Conservation (phyloP, 2,113 vertebrate genomes). For the Sylvilagus bachmani region DNA sequence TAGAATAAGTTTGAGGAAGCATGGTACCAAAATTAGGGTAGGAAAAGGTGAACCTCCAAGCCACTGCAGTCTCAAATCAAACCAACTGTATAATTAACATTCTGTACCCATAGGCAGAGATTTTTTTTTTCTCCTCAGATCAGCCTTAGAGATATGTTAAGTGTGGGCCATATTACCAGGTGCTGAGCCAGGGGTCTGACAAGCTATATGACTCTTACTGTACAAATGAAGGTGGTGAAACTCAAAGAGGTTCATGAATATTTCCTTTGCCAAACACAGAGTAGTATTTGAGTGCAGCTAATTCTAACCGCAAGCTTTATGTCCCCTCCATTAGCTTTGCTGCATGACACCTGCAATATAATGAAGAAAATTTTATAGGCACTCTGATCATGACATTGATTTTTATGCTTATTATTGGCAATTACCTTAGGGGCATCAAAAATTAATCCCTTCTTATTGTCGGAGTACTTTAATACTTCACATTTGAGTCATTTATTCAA, state of each 20-base stretch:
- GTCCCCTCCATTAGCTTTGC: neutral
- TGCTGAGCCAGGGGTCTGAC: neutral
- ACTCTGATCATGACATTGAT: neutral
- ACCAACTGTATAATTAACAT: neutral
- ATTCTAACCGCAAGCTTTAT: neutral
- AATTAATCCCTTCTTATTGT: neutral
- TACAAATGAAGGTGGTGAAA: neutral
- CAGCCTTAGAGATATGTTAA: neutral
- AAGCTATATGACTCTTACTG: neutral
- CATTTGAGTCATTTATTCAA: no score
- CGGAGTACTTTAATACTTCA: neutral
- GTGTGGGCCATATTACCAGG: neutral
- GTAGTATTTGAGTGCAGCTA: neutral
- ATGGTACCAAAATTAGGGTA: neutral
- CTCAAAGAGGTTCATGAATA: neutral
- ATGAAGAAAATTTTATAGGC: neutral
- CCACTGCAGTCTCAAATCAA: neutral
- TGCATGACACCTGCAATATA: neutral
- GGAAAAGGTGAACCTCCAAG: neutral
- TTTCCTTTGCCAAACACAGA: neutral
- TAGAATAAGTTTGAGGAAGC: neutral
- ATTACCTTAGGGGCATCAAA: neutral
- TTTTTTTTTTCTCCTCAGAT: neutral
- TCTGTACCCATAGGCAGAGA: neutral
- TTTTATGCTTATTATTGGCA: neutral